Base-by-base conservation (phyloP, 1,140 invertebrate species). In the Anthonomus grandis region DNA sequence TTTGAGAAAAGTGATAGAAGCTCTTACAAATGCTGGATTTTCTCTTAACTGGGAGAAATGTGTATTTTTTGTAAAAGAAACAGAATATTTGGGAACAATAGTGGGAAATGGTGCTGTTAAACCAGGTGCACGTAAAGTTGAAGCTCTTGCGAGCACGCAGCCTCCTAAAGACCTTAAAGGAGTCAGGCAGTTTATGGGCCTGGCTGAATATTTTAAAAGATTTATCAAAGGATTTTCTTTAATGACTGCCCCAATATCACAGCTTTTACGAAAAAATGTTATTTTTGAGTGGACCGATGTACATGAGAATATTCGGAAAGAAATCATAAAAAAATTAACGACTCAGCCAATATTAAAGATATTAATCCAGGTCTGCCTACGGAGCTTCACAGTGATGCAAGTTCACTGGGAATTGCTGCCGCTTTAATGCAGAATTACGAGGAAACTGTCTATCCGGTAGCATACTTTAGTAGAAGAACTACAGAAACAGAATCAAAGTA, bases 351-450 rank as follows among this genome's bases (percentile, higher is more conserved):
- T 75, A 3, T 49, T 75, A 6, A 49, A 31, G 10, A 74, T 75
- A 24, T 76, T 39, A 59, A 73, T 52, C 66, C 47, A 3, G 31
- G 15, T 10, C 17, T 60, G n/a, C 8, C 17, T 2, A 59, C 64
- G 0, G 68, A 75, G 46, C 37, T 74, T 13, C 70, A 75, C 47
- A 74, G 68, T 4, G 73, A n/a, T n/a, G n/a, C n/a, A n/a, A n/a
- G n/a, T n/a, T n/a, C n/a, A n/a, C n/a, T n/a, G n/a, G n/a, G n/a
- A 31, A 6, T n/a, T 8, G n/a, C 1, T 45, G 42, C 21, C 12
- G 42, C 42, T 21, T 22, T 77, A 9, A 66, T 67, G 4, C 74
- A 75, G 63, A 52, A 52, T 27, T 13, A 59, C 2, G 21, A 42
- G 4, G 19, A 22, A n/a, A n/a, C 10, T 5, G 9, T 56, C 10